Evolutionary conservation across 2,113 vertebrate genomes (phyloP).

Genomic region (Lepisosteus osseus): DNA sequence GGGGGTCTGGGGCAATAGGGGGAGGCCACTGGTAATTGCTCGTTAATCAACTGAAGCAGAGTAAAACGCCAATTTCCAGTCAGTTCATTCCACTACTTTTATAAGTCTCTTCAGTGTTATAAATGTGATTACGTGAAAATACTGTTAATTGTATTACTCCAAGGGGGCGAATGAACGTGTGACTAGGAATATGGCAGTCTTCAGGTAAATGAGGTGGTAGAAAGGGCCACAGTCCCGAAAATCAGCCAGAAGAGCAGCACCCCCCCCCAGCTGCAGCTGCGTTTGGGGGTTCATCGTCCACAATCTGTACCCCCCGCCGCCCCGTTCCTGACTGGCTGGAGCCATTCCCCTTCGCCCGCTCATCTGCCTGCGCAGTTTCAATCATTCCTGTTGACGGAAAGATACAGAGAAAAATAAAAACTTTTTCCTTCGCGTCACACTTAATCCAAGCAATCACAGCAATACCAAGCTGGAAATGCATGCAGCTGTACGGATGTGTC

Average conservation of each 20-base stretch:
- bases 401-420: background rate
- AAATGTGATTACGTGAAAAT: constrained; percentile 71
- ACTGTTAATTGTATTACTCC: constrained; percentile 77
- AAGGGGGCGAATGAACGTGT: constrained; percentile 66
- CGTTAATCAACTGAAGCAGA: constrained; percentile 69
- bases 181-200: constrained; percentile 78
- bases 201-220: constrained; percentile 48
- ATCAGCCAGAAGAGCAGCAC: constrained; percentile 87
- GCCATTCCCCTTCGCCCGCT: constrained; percentile 86
- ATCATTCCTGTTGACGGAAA: constrained; percentile 80
- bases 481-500: background rate
- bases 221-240: constrained; percentile 36
- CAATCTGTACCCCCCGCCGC: constrained; percentile 91
- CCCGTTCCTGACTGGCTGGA: constrained; percentile 73
- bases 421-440: too few species aligned
- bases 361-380: constrained; percentile 90
- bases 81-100: constrained; percentile 72
- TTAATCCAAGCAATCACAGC: too few species aligned
- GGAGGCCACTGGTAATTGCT: constrained; percentile 75
- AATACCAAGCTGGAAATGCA: too few species aligned
- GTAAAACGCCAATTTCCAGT: constrained; percentile 77
- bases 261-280: constrained; percentile 74
- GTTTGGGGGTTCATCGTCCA: constrained; percentile 87
- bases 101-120: constrained; percentile 75
- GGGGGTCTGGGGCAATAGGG: constrained; percentile 56